A percentile compares a stretch with the other conserved stretches of the same genome.
Conservation (phyloP, 2,113 vertebrate species). For the Xenus cinereus region DNA sequence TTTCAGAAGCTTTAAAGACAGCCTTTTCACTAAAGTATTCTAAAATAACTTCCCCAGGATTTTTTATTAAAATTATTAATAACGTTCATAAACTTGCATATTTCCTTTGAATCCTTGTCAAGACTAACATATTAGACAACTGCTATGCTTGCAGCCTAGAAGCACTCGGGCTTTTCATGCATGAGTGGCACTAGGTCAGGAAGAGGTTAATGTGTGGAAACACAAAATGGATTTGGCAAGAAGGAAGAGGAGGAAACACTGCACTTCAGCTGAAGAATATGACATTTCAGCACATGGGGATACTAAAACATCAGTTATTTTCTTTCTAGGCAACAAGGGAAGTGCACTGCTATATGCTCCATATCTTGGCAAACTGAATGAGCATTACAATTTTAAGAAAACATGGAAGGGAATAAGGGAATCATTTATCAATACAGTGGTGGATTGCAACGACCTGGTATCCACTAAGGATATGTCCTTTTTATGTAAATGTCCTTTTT, state of each 20-base stretch:
- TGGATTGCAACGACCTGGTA: neutral
- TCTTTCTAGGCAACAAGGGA: neutral
- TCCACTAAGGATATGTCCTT: neutral
- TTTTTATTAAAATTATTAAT: neutral
- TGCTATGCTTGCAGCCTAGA: neutral
- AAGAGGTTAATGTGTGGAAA: slow-evolving; percentile 24
- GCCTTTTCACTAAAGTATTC: neutral
- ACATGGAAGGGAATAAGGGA: neutral
- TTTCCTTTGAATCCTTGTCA: neutral
- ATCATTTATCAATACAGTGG: neutral
- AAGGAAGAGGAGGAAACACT: neutral
- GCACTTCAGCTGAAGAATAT: neutral
- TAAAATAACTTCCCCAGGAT: neutral
- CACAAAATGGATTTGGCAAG: slow-evolving; percentile 12
- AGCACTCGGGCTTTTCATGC: neutral
- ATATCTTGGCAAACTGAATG: neutral
- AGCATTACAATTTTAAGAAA: neutral
- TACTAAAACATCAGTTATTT: neutral
- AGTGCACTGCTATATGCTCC: neutral
- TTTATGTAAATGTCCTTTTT: neutral
- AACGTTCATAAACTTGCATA: neutral
- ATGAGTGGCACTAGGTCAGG: neutral
- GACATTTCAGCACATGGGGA: neutral
- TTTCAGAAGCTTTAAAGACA: neutral
- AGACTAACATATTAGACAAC: neutral